Base-by-base conservation (phyloP, 2,888 invertebrate species). In the Patella ulyssiponensis region DNA sequence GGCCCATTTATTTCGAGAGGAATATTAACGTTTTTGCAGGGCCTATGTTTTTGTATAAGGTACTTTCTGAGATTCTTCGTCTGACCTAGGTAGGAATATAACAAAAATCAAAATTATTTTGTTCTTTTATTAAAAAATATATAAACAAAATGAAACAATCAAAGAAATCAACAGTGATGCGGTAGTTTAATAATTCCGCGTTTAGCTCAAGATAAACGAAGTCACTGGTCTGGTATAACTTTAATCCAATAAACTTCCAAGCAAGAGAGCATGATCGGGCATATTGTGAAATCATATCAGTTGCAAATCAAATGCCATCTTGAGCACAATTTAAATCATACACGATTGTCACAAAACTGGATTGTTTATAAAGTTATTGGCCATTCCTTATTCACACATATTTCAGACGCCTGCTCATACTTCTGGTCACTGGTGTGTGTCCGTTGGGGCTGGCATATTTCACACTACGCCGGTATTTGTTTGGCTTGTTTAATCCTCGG, bases 361-460 rank as follows among this genome's bases (percentile, higher is more conserved):
- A 23, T 56, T n/a, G 54, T 58, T 54, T 20, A 74, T 58, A 20
- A 56, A 58, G 58, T 14, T 23, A 58, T 27, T 44, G 44, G 20
- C 7, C 33, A 15, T 3, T 58, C n/a, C 58, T 56, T 74, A 54
- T 74, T 58, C 58, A 56, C 27, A 58, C 27, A 54, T 56, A 44
- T 44, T 52, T 33, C 52, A 74, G 20, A 9, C 56, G 15, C n/a
- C 51, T 69, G 64, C 58, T 51, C 74, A 74, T 74, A 51, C 74
- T 74, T 64, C 74, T 74, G 33, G 74, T 74, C 11, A 74, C 17
- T 33, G 74, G 74, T 33, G 74, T 74, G 51, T 64, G 69, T 15
- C 64, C 64, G 1, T 23, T 3, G 17, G 56, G 20, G 12, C 20
- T n/a, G 3, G 11, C 15, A 20, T n/a, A 64, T 7, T n/a, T 64